Conservation (phyloP, 2,113 vertebrate genomes). For the Ctenomys sociabilis region DNA sequence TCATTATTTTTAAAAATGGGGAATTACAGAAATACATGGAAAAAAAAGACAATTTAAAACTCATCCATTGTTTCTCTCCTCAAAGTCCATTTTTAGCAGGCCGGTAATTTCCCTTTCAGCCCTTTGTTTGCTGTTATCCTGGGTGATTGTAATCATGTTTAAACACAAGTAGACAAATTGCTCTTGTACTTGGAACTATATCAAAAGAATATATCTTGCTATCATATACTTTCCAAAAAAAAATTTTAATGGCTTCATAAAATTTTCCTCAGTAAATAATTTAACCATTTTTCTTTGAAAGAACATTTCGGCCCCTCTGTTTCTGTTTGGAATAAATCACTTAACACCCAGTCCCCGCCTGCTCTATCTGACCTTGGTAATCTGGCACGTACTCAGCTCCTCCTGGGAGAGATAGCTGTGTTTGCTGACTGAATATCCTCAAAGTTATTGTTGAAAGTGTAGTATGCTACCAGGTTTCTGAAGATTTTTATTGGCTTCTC, state of each 20-base stretch:
- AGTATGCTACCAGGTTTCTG: neutral
- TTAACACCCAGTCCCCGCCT: neutral
- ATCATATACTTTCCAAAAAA: constrained; percentile 35
- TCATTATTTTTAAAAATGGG: constrained; percentile 44
- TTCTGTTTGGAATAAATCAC: neutral
- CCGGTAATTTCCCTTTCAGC: constrained; percentile 46
- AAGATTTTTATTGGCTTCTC: neutral
- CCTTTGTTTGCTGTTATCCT: neutral
- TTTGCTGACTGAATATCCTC: neutral
- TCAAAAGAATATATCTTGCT: neutral
- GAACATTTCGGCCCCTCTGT: neutral
- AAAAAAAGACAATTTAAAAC: neutral
- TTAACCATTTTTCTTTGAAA: constrained; percentile 31
- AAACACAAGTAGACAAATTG: neutral
- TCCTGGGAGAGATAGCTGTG: neutral
- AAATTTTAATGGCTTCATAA: neutral
- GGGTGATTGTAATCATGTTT: neutral
- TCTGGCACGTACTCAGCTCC: neutral
- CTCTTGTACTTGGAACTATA: neutral
- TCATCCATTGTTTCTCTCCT: constrained; percentile 45
- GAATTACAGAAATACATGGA: constrained; percentile 60
- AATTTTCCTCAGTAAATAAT: neutral
- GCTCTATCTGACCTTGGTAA: neutral
- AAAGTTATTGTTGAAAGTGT: neutral
- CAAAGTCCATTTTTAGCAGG: constrained; percentile 23